Percentiles rank a stretch among this genome's conserved stretches.
These are phyloP conservation scores for Anthoscopus minutus DNA, from an alignment of 2,113 vertebrate genomes.

Conservation along the genomic window DNA sequence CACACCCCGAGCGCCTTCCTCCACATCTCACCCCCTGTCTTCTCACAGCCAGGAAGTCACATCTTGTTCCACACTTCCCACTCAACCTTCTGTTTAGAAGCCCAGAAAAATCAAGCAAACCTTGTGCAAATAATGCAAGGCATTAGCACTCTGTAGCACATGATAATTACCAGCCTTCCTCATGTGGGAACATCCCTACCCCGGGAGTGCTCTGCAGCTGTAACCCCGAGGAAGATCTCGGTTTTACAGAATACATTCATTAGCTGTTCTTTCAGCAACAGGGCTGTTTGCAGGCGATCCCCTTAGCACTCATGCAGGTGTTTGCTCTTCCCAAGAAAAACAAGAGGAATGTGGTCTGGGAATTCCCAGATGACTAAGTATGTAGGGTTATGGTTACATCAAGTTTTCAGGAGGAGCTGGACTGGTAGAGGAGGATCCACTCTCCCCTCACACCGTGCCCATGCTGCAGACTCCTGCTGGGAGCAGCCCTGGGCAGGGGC, in stretches of 20 bases:
- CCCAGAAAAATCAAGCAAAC: neutral
- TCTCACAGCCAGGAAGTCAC: neutral
- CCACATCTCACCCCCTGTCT: neutral
- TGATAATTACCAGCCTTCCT: neutral
- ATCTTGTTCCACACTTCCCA: neutral
- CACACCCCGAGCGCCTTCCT: neutral
- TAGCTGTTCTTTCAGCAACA: neutral
- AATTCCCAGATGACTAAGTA: neutral
- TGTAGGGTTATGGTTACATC: slow-evolving; percentile 9
- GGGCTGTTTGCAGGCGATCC: neutral
- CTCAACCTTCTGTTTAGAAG: neutral
- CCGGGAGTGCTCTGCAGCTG: neutral
- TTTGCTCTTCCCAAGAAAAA: neutral
- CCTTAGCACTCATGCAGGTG: neutral
- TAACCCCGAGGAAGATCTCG: neutral
- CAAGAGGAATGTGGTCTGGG: neutral
- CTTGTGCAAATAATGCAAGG: neutral
- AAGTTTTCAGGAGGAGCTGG: neutral
- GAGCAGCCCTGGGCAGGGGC: neutral
- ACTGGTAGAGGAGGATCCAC: neutral
- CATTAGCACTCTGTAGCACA: neutral
- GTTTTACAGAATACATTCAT: neutral
- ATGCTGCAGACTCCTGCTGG: neutral
- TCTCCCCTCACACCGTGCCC: neutral
- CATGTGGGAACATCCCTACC: neutral